Conservation (phyloP, 2,888 invertebrate genomes). For the Leptopterna dolabrata region DNA sequence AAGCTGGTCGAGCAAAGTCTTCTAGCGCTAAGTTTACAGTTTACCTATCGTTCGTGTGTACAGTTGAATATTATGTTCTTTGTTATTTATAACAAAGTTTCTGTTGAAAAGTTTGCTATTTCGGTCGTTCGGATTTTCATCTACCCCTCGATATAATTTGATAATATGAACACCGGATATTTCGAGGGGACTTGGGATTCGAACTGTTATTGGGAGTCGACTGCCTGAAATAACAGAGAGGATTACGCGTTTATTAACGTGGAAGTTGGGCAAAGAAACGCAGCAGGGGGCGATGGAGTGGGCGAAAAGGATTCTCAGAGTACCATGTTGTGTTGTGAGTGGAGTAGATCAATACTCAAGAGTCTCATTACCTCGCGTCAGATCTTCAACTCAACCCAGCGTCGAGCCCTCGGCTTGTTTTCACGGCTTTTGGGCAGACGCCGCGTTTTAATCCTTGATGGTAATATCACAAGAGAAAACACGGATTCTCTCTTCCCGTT, state of each 20-base stretch:
- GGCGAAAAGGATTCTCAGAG: neutral
- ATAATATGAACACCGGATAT: neutral
- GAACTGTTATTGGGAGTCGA: neutral
- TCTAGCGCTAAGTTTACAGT: too few species aligned
- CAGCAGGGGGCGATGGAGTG: neutral
- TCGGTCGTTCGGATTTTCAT: neutral
- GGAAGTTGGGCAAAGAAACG: neutral
- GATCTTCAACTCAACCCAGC: neutral
- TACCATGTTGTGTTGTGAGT: conserved; percentile 32
- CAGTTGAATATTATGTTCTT: too few species aligned
- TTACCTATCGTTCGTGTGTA: too few species aligned
- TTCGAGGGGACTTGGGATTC: neutral
- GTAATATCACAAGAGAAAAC: neutral
- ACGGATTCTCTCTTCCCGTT: neutral
- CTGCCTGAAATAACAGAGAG: neutral
- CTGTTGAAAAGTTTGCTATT: too few species aligned
- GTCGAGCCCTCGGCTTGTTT: neutral
- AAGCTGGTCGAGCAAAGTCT: too few species aligned
- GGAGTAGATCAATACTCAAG: conserved; percentile 24
- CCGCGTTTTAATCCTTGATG: conserved; percentile 1
- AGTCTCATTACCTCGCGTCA: conserved; percentile 36
- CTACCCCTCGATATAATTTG: neutral
- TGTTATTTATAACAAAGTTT: too few species aligned
- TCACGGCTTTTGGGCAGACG: neutral
- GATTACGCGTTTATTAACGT: neutral